Percentiles rank a stretch among this genome's conserved stretches.
phyloP scores from a whole-genome alignment of 1,140 invertebrate genomes.

The Nasonia vitripennis region DNA sequence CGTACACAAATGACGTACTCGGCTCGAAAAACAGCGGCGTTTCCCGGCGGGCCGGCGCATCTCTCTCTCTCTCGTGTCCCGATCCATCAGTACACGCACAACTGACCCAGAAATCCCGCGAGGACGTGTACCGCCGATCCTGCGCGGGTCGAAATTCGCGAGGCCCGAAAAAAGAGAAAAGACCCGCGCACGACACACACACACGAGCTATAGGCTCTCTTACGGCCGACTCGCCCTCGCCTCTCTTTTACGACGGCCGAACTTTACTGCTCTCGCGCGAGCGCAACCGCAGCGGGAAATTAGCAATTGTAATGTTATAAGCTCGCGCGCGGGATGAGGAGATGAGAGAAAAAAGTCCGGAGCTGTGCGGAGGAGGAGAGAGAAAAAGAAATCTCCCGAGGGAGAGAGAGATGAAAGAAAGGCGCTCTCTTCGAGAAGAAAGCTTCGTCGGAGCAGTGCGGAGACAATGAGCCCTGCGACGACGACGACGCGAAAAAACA shows the following conservation, averaged over 20 bases:
- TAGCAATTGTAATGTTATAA: conserved; percentile 76
- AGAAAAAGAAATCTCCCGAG: not conserved
- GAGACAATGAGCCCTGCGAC: conserved; percentile 15
- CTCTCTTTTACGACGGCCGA: conserved; percentile 71
- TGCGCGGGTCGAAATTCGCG: not conserved
- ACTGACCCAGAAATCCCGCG: conserved; percentile 47
- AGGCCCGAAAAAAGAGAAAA: conserved; percentile 14
- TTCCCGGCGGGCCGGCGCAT: conserved; percentile 18
- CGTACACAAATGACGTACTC: conserved; percentile 31
- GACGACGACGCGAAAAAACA: conserved; percentile 52
- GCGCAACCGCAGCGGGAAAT: conserved; percentile 70
- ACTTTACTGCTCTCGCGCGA: conserved; percentile 67
- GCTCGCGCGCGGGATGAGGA: conserved; percentile 41
- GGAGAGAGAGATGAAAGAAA: conserved; percentile 40
- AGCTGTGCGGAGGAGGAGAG: conserved; percentile 7
- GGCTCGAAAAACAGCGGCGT: conserved; percentile 6
- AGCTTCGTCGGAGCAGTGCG: conserved; percentile 18
- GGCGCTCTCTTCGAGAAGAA: conserved; percentile 13
- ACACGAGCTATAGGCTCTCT: not conserved
- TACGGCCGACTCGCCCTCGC: conserved; percentile 59
- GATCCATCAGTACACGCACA: conserved; percentile 31
- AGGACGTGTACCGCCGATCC: not conserved
- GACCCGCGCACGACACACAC: not conserved
- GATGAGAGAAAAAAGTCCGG: conserved; percentile 18
- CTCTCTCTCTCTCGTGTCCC: conserved; percentile 4